Evolutionary conservation across 2,113 vertebrate species (phyloP).

Genomic region (Empidonax traillii): DNA sequence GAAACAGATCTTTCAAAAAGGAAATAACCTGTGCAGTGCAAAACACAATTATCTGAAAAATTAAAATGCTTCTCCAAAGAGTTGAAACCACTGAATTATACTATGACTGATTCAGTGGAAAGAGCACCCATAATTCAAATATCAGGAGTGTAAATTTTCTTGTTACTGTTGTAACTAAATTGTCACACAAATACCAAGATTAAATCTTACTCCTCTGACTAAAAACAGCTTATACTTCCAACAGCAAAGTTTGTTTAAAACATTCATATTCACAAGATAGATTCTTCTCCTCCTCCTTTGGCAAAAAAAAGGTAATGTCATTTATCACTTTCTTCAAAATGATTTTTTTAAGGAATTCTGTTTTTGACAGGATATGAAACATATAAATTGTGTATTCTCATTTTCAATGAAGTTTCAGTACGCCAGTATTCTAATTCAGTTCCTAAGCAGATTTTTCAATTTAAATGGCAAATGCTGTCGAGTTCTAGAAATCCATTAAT

Average conservation of each 20-base stretch:
- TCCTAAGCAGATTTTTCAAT: neutral
- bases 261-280: neutral
- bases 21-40: neutral
- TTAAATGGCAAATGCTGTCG: neutral
- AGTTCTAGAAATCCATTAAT: neutral
- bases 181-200: neutral
- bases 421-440: neutral
- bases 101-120: neutral
- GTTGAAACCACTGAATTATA: neutral
- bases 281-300: neutral
- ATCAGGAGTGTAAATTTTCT: neutral
- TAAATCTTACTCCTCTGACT: neutral
- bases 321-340: neutral
- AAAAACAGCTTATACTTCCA: neutral
- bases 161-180: neutral
- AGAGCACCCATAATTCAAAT: neutral
- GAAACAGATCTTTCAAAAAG: neutral
- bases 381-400: neutral
- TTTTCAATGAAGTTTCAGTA: neutral
- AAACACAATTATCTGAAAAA: neutral
- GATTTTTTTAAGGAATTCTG: rapidly evolving
- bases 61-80: neutral
- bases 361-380: neutral
- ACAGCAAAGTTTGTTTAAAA: neutral
- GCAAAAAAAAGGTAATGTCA: neutral